Evolutionary conservation across 2,888 invertebrate genomes (phyloP).

Genomic region (Tachina lurida): DNA sequence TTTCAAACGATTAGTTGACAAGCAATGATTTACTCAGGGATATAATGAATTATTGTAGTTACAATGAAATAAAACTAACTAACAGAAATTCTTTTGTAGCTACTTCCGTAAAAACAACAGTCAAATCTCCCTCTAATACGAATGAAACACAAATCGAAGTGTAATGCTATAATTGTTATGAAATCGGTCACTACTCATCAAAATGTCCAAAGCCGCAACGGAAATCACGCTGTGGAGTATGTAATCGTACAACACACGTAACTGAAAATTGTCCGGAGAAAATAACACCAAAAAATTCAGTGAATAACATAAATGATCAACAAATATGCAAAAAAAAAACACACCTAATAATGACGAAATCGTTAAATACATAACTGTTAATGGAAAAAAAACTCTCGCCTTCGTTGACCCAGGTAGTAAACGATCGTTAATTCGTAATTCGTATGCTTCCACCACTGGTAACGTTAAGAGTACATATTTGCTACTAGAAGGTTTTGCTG

Average conservation of each 20-base stretch:
- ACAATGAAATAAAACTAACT: conserved; percentile 52
- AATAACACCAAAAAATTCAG: conserved; percentile 4
- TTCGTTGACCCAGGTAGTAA: conserved; percentile 16
- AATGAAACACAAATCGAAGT: not conserved
- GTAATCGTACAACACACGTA: conserved; percentile 44
- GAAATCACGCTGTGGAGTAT: conserved; percentile 31
- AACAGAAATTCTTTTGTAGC: too few species aligned
- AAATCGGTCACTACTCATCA: conserved; percentile 28
- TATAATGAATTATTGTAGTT: conserved; percentile 41
- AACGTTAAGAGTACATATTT: not conserved
- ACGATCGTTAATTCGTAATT: not conserved
- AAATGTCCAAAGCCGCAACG: conserved; percentile 60
- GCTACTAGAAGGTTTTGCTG: conserved; percentile 14
- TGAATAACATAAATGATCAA: conserved; percentile 50
- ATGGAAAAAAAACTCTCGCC: not conserved
- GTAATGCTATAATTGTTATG: conserved; percentile 19
- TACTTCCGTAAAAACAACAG: too few species aligned
- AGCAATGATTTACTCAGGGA: conserved; percentile 50
- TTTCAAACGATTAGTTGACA: conserved; percentile 48
- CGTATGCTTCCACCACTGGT: conserved; percentile 6
- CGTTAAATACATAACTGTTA: not conserved
- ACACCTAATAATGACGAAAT: not conserved
- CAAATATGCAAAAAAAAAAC: not conserved
- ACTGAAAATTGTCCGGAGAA: conserved; percentile 32
- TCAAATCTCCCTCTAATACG: too few species aligned